Conservation (phyloP, 2,113 vertebrate species). For the Trogon melanurus region DNA sequence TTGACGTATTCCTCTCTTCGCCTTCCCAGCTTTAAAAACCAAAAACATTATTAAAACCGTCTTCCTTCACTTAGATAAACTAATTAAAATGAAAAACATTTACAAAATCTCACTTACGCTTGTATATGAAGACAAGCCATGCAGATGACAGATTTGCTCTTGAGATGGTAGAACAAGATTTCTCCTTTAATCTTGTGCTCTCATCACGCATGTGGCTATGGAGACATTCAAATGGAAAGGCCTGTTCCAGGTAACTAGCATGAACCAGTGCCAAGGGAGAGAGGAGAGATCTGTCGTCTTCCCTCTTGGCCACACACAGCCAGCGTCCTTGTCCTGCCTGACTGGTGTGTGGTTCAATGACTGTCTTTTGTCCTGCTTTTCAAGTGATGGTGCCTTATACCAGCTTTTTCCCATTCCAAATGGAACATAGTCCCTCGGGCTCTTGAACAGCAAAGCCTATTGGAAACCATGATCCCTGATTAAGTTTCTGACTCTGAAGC, state of each 20-base stretch:
- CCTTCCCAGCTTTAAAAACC: background rate
- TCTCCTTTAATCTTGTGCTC: background rate
- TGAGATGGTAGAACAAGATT: background rate
- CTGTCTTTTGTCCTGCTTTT: background rate
- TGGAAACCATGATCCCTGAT: background rate
- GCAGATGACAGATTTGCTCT: background rate
- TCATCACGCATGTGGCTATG: background rate
- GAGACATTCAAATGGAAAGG: background rate
- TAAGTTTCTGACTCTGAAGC: background rate
- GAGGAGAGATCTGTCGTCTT: background rate
- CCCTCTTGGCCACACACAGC: background rate
- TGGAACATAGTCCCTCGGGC: background rate
- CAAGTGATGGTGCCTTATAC: background rate
- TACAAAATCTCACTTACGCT: background rate
- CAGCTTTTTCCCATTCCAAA: background rate
- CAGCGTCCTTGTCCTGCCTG: background rate
- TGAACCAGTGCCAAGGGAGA: background rate
- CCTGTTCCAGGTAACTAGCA: background rate
- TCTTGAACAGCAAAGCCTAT: background rate
- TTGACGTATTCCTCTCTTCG: background rate
- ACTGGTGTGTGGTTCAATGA: background rate
- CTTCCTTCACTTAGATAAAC: background rate
- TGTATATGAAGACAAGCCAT: background rate
- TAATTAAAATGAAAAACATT: conserved; percentile 37
- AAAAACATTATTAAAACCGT: background rate